Percentiles rank a stretch among this genome's conserved stretches.
phyloP scores from a whole-genome alignment of 1,140 invertebrate genomes.

The Pantala flavescens region DNA sequence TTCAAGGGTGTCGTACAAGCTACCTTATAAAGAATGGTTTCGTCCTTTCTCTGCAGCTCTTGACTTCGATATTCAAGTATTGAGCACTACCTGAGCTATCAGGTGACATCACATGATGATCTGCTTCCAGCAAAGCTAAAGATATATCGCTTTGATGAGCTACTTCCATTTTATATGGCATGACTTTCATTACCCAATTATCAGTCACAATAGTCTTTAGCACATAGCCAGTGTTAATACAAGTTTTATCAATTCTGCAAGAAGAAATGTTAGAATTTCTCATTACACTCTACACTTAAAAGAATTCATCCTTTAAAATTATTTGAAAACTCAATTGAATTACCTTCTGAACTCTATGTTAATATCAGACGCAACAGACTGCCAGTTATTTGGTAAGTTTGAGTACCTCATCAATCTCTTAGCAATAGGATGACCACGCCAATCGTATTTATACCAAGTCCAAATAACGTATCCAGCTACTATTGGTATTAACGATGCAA shows the following conservation, averaged over 20 bases:
- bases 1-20: neutral
- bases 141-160: constrained; percentile 68
- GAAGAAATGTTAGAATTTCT: constrained; percentile 26
- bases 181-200: constrained; percentile 81
- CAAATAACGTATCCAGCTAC: constrained; percentile 24
- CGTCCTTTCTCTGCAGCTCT: constrained; percentile 24
- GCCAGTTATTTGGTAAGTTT: constrained; percentile 49
- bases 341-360: constrained; percentile 67
- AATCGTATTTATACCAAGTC: constrained; percentile 56
- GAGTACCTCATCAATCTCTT: constrained; percentile 52
- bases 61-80: constrained; percentile 71
- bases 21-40: constrained; percentile 19
- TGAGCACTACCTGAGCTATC: constrained; percentile 51
- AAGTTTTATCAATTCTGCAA: constrained; percentile 64
- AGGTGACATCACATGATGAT: constrained; percentile 55
- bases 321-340: constrained; percentile 15
- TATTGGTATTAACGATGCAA: constrained; percentile 25
- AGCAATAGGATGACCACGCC: constrained; percentile 63
- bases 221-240: constrained; percentile 54
- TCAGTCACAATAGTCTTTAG: constrained; percentile 66
- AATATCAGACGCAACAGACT: constrained; percentile 55
- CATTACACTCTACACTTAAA: constrained; percentile 17
- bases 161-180: constrained; percentile 60
- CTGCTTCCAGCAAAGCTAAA: constrained; percentile 58
- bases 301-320: neutral